Evolutionary conservation across 2,888 invertebrate genomes (phyloP), one percentile per base, ranked within the genome.

Genomic region (Apomyelois bistriatella): DNA sequence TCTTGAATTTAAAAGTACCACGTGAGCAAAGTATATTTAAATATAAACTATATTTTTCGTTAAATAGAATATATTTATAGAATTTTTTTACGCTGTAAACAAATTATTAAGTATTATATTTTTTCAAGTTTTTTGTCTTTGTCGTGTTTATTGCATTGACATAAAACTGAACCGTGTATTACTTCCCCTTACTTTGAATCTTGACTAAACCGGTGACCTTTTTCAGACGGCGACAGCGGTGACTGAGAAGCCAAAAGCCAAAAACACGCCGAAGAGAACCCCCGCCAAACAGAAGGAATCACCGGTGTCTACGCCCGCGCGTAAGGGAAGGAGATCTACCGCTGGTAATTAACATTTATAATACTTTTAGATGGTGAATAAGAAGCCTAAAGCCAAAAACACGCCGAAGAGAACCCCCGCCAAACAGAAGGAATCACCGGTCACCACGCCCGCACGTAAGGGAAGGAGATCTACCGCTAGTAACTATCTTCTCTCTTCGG

Each of bases 141-240:
- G 7, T 5, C 28, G 32, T 3, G 22, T 22, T 22, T 22, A 12
- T 35, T 36, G 37, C 37, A 17, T 16, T 37, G 36, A 37, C 17
- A 48, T 4, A 7, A 5, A 28, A 48, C 36, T 6, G 13, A 13
- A 8, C 30, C 8, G 13, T 30, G 9, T 28, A 12, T 7, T 32
- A 32, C 8, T 30, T 12, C 12, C 13, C 30, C 3, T 8, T 28
- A 30, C 30, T 13, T 1, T 15, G n/a, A n/a, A n/a, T n/a, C n/a
- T n/a, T 9, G 13, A 28, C 30, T 10, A 41, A 43, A 7, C 13
- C 0, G 6, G 3, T 7, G 13, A 13, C 13, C 12, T 43, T 61
- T 58, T 57, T 52, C 83, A 88, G 88, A 88, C 88, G 41, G 88
- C 88, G 13, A 86, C 88, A 4, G 85, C 87, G 16, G 78, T 87